A percentile compares a stretch with the other conserved stretches of the same genome.
phyloP scores from a whole-genome alignment of 2,113 vertebrate genomes.

The Lates calcarifer region DNA sequence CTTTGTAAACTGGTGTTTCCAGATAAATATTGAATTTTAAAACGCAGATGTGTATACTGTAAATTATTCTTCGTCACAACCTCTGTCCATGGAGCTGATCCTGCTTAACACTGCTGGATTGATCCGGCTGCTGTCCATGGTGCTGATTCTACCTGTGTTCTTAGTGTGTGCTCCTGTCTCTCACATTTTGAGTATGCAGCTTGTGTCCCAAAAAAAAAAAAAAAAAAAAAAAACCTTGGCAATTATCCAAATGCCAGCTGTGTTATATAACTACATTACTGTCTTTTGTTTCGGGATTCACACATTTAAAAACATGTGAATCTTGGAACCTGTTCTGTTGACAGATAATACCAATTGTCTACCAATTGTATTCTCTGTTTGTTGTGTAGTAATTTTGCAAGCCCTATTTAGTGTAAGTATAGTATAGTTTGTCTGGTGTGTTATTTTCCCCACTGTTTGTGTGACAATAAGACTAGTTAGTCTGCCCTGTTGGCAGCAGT shows the following conservation, averaged over 20 bases:
- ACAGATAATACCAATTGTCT: neutral
- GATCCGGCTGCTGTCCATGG: conserved; percentile 21
- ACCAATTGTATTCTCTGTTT: conserved; percentile 1
- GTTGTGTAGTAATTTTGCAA: conserved; percentile 12
- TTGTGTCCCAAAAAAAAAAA: neutral
- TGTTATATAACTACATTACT: neutral
- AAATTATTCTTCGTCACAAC: neutral
- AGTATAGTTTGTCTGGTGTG: neutral
- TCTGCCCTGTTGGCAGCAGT: conserved; percentile 15
- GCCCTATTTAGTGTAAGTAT: conserved; percentile 20
- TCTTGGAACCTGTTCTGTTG: neutral
- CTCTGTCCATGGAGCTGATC: conserved; percentile 46
- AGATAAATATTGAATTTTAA: neutral
- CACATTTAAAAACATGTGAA: neutral
- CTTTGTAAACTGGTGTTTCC: neutral
- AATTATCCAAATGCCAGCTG: conserved; percentile 1
- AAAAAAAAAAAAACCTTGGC: neutral
- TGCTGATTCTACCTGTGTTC: conserved; percentile 15
- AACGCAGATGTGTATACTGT: neutral
- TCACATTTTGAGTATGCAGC: too few relatives aligned
- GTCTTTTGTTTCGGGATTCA: neutral
- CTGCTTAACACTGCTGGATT: neutral
- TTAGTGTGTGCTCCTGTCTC: neutral
- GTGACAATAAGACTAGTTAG: conserved; percentile 26
- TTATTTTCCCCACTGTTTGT: conserved; percentile 34